phyloP scores from a whole-genome alignment of 2,113 vertebrate genomes.

The Pelodiscus sinensis region DNA sequence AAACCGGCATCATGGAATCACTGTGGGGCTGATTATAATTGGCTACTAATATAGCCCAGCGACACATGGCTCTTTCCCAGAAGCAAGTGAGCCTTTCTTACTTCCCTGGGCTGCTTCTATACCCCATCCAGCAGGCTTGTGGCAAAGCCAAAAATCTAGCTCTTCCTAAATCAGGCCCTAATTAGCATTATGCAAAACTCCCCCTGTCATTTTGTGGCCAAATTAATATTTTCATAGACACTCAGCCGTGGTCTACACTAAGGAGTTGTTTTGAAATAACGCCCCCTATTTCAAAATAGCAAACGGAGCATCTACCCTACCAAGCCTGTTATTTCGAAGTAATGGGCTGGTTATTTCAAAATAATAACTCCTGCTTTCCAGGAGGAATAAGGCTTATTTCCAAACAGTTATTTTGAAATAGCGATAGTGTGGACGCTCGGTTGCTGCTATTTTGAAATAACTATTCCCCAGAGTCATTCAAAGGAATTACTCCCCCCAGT shows the following conservation, averaged over 20 bases:
- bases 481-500: no score
- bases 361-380: no score
- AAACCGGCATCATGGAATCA: not conserved
- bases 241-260: not conserved
- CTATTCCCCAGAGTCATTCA: no score
- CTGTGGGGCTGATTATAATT: not conserved
- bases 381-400: no score
- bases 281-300: no score
- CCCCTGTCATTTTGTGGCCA: not conserved
- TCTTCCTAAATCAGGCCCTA: not conserved
- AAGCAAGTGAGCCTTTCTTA: not conserved
- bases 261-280: no score
- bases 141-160: not conserved
- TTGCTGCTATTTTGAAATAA: no score
- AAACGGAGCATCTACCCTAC: no score
- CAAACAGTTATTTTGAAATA: no score
- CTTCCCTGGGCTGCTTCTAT: not conserved
- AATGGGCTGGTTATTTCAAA: no score
- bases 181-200: not conserved
- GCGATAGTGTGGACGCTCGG: no score
- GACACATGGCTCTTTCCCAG: not conserved
- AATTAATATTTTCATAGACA: not conserved
- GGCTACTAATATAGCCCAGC: not conserved
- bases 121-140: not conserved
- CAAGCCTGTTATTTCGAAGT: no score